Evolutionary conservation across 2,888 invertebrate genomes (phyloP).

Genomic region (Campoplex nolae): DNA sequence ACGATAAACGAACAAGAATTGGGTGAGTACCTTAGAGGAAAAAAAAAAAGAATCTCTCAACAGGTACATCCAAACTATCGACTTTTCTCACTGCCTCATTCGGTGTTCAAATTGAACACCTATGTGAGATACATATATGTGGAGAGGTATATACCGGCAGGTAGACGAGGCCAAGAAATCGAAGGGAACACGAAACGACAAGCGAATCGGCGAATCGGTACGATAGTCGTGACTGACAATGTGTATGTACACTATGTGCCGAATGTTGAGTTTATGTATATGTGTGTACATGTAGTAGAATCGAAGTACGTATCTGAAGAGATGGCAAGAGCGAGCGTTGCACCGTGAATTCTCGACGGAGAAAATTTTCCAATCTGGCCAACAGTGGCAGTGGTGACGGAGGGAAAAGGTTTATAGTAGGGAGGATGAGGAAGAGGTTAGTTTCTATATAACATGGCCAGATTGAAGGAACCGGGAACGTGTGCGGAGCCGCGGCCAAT

Average conservation of each 20-base stretch:
- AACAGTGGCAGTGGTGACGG: slow-evolving; percentile 58
- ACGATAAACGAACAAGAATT: slow-evolving; percentile 20
- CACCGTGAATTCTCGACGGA: slow-evolving; percentile 71
- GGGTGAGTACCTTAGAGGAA: slow-evolving; percentile 30
- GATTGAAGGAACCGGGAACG: slow-evolving; percentile 80
- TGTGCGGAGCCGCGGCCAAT: slow-evolving; percentile 70
- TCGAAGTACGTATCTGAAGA: slow-evolving; percentile 46
- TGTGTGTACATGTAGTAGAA: slow-evolving; percentile 28
- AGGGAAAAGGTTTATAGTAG: slow-evolving; percentile 5
- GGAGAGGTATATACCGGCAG: slow-evolving; percentile 41
- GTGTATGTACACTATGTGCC: slow-evolving; percentile 16
- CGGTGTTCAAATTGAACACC: slow-evolving; percentile 37
- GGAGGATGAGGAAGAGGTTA: slow-evolving; percentile 44
- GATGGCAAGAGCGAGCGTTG: slow-evolving; percentile 55
- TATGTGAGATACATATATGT: slow-evolving; percentile 35
- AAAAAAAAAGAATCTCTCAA: slow-evolving; percentile 71
- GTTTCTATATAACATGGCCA: slow-evolving; percentile 77
- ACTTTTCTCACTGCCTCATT: slow-evolving; percentile 55
- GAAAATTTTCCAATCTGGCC: slow-evolving; percentile 71
- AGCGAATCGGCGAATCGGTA: slow-evolving; percentile 44
- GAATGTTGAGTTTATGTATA: slow-evolving; percentile 36
- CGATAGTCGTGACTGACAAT: slow-evolving; percentile 43
- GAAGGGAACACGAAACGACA: slow-evolving; percentile 48
- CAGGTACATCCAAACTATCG: slow-evolving; percentile 72
- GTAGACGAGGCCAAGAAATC: slow-evolving; percentile 49